A percentile compares a stretch with the other conserved stretches of the same genome.
phyloP scores from a whole-genome alignment of 2,888 invertebrate genomes.

The Hydropsyche betteni region DNA sequence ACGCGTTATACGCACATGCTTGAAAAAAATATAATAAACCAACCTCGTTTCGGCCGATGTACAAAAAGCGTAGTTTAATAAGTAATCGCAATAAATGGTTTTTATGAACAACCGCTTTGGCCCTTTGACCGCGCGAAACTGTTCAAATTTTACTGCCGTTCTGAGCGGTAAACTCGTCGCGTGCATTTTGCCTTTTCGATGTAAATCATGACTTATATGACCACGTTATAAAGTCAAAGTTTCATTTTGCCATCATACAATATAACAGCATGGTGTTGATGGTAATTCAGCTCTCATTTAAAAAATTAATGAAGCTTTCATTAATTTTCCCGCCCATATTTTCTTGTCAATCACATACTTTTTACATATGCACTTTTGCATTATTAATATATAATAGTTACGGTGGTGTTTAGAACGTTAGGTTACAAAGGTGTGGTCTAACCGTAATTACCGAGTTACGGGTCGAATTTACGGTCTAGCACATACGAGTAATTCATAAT shows the following conservation, averaged over 20 bases:
- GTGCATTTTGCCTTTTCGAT: background rate
- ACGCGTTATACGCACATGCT: background rate
- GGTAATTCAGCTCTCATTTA: too few species aligned
- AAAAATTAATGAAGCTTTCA: too few species aligned
- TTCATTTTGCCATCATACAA: too few species aligned
- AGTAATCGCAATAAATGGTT: conserved; percentile 19
- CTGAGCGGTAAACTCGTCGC: background rate
- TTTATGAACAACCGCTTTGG: background rate
- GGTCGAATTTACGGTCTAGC: conserved; percentile 2
- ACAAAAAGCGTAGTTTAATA: background rate
- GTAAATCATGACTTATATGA: too few species aligned
- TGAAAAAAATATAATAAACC: background rate
- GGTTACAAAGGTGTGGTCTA: background rate
- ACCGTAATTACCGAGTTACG: background rate
- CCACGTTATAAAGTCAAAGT: too few species aligned
- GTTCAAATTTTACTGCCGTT: background rate
- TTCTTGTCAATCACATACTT: too few species aligned
- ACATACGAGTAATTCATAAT: conserved; percentile 7
- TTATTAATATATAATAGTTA: too few species aligned
- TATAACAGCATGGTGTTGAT: too few species aligned
- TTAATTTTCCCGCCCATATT: too few species aligned
- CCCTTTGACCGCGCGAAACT: conserved; percentile 11
- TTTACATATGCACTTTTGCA: too few species aligned
- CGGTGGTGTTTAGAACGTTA: background rate
- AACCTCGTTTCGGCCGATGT: background rate